Evolutionary conservation across 1,140 invertebrate genomes (phyloP).

Genomic region (Mactra quadrangularis): DNA sequence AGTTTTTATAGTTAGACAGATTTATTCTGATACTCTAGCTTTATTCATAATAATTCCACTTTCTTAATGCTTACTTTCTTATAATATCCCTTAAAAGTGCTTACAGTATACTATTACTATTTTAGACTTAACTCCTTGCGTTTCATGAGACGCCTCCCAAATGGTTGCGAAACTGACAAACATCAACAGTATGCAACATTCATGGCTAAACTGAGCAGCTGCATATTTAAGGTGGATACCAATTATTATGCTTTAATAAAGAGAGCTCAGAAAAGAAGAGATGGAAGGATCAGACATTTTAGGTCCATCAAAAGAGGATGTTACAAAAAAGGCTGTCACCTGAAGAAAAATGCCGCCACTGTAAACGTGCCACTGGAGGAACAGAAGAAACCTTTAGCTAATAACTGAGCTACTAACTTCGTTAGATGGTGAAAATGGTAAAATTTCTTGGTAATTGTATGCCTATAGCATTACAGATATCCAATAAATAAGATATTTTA

Average conservation of each 20-base stretch:
- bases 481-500: no score
- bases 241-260: slow-evolving; percentile 59
- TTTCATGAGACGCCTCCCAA: slow-evolving; percentile 69
- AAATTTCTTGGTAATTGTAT: no score
- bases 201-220: slow-evolving; percentile 63
- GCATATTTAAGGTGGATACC: slow-evolving; percentile 69
- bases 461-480: no score
- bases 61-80: no score
- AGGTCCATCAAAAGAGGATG: slow-evolving; percentile 55
- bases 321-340: slow-evolving; percentile 25
- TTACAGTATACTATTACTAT: slow-evolving; percentile 11
- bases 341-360: slow-evolving; percentile 67
- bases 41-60: no score
- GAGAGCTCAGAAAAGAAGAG: slow-evolving; percentile 65
- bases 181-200: slow-evolving; percentile 68
- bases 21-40: no score
- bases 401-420: slow-evolving; percentile 54
- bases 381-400: slow-evolving; percentile 43
- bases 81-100: no score
- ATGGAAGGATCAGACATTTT: slow-evolving; percentile 9
- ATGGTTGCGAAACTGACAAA: slow-evolving; percentile 59
- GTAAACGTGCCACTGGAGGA: slow-evolving; percentile 64
- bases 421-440: slow-evolving; percentile 56
- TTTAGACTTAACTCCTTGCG: slow-evolving; percentile 70
- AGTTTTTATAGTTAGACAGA: no score